Conservation (phyloP, 2,797 vertebrate species). For the Neostethus bicornis region DNA sequence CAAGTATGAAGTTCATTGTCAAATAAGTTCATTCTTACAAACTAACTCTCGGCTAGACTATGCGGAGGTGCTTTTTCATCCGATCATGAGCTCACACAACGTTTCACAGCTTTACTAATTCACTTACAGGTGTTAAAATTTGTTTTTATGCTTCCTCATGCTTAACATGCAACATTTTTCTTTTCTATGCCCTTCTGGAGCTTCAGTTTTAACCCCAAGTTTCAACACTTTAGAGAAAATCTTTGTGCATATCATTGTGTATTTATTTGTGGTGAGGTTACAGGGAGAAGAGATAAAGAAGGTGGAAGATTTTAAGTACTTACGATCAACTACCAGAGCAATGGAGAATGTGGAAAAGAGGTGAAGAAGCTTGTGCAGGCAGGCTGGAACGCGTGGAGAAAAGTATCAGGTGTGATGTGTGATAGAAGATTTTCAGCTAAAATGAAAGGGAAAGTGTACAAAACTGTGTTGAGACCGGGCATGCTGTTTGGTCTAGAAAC, state of each 20-base stretch:
- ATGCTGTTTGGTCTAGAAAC: too few species aligned
- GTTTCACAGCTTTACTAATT: constrained; percentile 1
- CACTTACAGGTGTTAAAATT: constrained; percentile 1
- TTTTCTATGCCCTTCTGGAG: neutral
- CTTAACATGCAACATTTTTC: neutral
- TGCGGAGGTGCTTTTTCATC: neutral
- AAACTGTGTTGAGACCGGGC: too few species aligned
- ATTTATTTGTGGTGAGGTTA: too few species aligned
- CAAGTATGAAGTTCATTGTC: constrained; percentile 1
- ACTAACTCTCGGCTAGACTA: neutral
- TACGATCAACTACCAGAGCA: too few species aligned
- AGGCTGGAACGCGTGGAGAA: too few species aligned
- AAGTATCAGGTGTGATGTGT: too few species aligned
- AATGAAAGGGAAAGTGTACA: too few species aligned
- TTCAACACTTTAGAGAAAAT: neutral
- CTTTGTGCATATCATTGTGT: neutral
- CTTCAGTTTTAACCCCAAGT: neutral
- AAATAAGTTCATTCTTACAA: neutral
- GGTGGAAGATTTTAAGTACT: too few species aligned
- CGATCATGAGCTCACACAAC: neutral
- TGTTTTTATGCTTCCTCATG: constrained; percentile 2
- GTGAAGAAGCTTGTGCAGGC: too few species aligned
- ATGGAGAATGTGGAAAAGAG: too few species aligned
- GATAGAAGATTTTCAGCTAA: too few species aligned
- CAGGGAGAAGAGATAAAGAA: too few species aligned